Base-by-base conservation (phyloP, 1,140 invertebrate species). In the Leptinotarsa undecemlineata region DNA sequence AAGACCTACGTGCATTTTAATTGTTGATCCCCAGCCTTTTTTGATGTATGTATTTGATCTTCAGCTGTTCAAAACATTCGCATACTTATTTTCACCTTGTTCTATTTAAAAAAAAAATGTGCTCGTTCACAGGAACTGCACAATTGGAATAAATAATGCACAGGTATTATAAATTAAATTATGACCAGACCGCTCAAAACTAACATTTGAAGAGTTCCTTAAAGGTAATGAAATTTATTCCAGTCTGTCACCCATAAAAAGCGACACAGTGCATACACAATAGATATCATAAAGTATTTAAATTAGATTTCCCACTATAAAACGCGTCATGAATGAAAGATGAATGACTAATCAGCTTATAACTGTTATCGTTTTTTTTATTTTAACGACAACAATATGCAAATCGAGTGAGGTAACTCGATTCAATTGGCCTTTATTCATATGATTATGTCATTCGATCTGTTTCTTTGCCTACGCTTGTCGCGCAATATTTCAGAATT, bases 391-490 rank as follows among this genome's bases (percentile, higher is more conserved):
- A 19, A 19, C 51, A 57, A 57, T n/a, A 57, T 57, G 51, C 51
- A 57, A 57, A 57, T 57, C n/a, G 33, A 15, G 51, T 57, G 51
- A 57, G 51, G 51, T 57, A 57, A 57, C 51, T 57, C 51, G 51
- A 57, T 57, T 57, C 15, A 57, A 57, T 57, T 57, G 14, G 6
- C 51, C 15, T 57, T 57, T 57, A 57, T 57, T 57, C 51, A 57
- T 57, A 57, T 19, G 51, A 15, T 57, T 57, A 57, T 57, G 51
- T 57, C 51, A 57, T 15, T 15, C n/a, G n/a, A 19, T 57, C 17
- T 15, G 6, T 57, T 57, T 57, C 17, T 57, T 57, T 15, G 51
- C 51, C 51, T 57, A 57, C 51, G 51, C 51, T 57, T 57, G 15
- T 57, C 4, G 51, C 4, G n/a, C 51, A 57, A 19, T 57, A 0